A percentile compares a stretch with the other conserved stretches of the same genome.
Conservation (phyloP, 1,140 invertebrate genomes). For the Ostrea edulis region DNA sequence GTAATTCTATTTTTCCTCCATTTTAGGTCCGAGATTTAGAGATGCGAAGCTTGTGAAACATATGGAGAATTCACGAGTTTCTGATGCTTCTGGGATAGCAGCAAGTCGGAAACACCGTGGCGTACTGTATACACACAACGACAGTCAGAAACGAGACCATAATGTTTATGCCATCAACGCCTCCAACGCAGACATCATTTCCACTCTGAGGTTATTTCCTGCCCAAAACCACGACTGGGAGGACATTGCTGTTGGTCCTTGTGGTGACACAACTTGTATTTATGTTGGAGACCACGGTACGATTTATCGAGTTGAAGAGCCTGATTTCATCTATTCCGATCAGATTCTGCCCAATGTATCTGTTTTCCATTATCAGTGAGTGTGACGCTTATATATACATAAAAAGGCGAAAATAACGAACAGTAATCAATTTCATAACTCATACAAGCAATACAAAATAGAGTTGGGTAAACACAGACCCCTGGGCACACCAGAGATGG, state of each 20-base stretch:
- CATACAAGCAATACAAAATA: too few species aligned
- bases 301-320: conserved; percentile 56
- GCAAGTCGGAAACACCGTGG: conserved; percentile 47
- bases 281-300: conserved; percentile 57
- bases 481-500: too few species aligned
- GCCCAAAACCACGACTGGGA: conserved; percentile 57
- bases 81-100: conserved; percentile 57
- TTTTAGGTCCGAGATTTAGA: background rate
- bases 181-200: background rate
- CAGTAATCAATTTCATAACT: too few species aligned
- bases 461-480: too few species aligned
- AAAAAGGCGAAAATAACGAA: too few species aligned
- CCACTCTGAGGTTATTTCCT: conserved; percentile 44
- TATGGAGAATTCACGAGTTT: background rate
- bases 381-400: too few species aligned
- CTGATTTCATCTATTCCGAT: conserved; percentile 9
- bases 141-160: conserved; percentile 1
- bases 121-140: conserved; percentile 58
- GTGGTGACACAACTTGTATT: conserved; percentile 47
- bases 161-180: conserved; percentile 47
- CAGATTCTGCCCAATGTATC: background rate
- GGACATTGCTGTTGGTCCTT: conserved; percentile 59
- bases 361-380: background rate
- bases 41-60: background rate
- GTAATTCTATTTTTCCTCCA: too few species aligned